A percentile compares a stretch with the other conserved stretches of the same genome.
These are phyloP conservation scores for Tetrao urogallus DNA, from an alignment of 2,113 vertebrate genomes.

Conservation along the genomic window DNA sequence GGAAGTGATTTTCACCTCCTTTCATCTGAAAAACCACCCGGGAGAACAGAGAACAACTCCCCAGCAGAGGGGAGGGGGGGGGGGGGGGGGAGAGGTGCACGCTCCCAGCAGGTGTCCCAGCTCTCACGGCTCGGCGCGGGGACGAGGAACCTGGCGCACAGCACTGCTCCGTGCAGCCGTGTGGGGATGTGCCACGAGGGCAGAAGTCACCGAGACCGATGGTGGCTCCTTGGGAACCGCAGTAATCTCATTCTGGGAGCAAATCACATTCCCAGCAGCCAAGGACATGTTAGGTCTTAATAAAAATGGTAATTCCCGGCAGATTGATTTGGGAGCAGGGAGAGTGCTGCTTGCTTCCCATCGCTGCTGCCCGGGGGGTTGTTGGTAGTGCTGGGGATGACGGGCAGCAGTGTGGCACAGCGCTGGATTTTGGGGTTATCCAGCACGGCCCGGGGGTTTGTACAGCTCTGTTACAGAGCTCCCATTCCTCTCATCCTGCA, in stretches of 20 bases:
- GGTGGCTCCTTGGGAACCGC: not conserved
- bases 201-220: not conserved
- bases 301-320: slow-evolving; percentile 68
- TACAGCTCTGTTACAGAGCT: not conserved
- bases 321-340: slow-evolving; percentile 50
- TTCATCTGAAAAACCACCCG: slow-evolving; percentile 57
- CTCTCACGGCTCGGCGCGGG: not conserved
- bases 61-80: not conserved
- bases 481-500: not conserved
- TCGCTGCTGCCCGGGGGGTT: not conserved
- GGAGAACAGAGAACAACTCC: slow-evolving; percentile 16
- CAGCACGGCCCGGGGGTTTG: not conserved
- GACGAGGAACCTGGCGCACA: not conserved
- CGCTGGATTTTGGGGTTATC: not conserved
- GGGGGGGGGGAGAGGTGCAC: no score
- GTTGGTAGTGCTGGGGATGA: not conserved
- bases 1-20: slow-evolving; percentile 59
- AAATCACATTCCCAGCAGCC: slow-evolving; percentile 63
- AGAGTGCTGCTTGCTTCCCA: not conserved
- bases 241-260: slow-evolving; percentile 51
- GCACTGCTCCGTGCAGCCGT: no score
- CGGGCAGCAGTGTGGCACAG: not conserved
- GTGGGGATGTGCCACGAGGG: not conserved
- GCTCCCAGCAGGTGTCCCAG: not conserved
- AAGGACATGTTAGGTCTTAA: slow-evolving; percentile 60